phyloP scores from a whole-genome alignment of 2,113 vertebrate genomes.

The Uropsilus gracilis region DNA sequence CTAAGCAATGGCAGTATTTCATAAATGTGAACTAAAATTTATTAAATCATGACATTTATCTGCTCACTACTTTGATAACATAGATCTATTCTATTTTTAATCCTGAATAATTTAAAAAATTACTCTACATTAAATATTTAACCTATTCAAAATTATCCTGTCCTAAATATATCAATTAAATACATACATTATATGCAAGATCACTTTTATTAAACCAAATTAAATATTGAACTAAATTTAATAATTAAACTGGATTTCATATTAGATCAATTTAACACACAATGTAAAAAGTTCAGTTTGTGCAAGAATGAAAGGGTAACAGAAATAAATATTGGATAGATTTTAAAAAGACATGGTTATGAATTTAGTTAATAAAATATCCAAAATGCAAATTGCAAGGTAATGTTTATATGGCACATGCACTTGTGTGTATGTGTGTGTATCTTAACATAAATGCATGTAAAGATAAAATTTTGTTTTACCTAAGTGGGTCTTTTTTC shows the following conservation, averaged over 20 bases:
- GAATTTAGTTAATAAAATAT: constrained; percentile 53
- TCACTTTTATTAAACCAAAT: constrained; percentile 88
- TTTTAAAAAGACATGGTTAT: constrained; percentile 76
- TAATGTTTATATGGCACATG: background rate
- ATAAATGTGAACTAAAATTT: constrained; percentile 76
- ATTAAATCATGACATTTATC: constrained; percentile 82
- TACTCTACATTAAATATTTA: constrained; percentile 89
- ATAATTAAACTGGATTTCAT: constrained; percentile 89
- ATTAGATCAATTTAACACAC: constrained; percentile 84
- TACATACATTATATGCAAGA: constrained; percentile 84
- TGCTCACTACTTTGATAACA: constrained; percentile 81
- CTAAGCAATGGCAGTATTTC: constrained; percentile 79
- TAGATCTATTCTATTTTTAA: constrained; percentile 84
- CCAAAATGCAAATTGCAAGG: constrained; percentile 53
- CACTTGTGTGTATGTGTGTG: background rate
- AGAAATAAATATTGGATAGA: constrained; percentile 82
- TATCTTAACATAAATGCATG: background rate
- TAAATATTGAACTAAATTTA: constrained; percentile 91
- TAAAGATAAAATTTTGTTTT: background rate
- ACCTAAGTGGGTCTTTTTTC: background rate
- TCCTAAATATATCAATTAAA: constrained; percentile 87
- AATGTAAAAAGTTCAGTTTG: constrained; percentile 81
- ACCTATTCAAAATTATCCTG: constrained; percentile 86
- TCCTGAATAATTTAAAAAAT: constrained; percentile 89
- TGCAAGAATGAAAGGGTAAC: constrained; percentile 66